Conservation (phyloP, 2,797 vertebrate species). For the Dendrocincla fuliginosa region DNA sequence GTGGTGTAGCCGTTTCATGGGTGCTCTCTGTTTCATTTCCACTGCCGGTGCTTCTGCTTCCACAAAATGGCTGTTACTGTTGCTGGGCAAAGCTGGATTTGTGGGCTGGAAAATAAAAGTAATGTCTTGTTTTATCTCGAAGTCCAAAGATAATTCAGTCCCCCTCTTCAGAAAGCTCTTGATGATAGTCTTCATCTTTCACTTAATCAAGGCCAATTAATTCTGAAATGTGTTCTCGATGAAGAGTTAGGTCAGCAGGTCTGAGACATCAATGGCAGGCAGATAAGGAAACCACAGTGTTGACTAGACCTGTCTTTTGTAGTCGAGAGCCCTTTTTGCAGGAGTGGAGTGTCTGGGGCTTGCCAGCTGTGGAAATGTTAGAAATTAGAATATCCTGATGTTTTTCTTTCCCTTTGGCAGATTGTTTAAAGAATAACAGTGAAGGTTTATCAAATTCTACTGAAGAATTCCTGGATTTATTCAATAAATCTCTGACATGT, state of each 20-base stretch:
- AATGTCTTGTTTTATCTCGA: conserved; percentile 40
- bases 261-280: conserved; percentile 22
- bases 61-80: background rate
- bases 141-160: conserved; percentile 43
- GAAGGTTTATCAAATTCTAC: conserved; percentile 82
- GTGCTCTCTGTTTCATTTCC: background rate
- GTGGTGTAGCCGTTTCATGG: background rate
- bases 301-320: conserved; percentile 29
- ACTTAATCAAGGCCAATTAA: conserved; percentile 66
- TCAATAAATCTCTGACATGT: conserved; percentile 87
- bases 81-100: conserved; percentile 29
- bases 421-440: conserved; percentile 79
- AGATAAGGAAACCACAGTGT: background rate
- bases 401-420: conserved; percentile 75
- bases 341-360: conserved; percentile 9
- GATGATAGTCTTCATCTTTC: conserved; percentile 63
- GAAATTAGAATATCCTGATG: conserved; percentile 24
- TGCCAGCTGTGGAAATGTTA: conserved; percentile 4
- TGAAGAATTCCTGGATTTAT: conserved; percentile 79
- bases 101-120: conserved; percentile 13
- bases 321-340: conserved; percentile 7
- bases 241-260: conserved; percentile 47
- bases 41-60: background rate
- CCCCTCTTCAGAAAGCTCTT: conserved; percentile 50
- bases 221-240: conserved; percentile 44